phyloP scores from a whole-genome alignment of 2,797 vertebrate genomes.

The Ibycter americanus region DNA sequence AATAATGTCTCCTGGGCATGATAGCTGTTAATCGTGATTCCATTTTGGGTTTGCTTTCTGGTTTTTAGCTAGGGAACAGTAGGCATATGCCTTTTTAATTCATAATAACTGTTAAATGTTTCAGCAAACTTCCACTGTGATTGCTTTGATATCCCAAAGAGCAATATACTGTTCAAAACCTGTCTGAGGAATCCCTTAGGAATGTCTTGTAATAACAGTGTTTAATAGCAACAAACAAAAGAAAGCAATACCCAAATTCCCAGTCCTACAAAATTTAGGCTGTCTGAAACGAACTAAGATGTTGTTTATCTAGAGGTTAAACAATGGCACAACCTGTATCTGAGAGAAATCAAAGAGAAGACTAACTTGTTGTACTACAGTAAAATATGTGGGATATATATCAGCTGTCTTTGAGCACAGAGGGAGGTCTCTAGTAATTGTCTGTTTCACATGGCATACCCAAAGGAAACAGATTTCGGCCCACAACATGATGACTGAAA shows the following conservation, averaged over 20 bases:
- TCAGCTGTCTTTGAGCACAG: background rate
- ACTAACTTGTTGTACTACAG: background rate
- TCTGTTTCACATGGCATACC: background rate
- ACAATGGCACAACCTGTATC: background rate
- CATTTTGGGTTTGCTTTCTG: background rate
- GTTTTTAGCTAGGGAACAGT: background rate
- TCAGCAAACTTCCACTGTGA: background rate
- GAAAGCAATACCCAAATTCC: background rate
- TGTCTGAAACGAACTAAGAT: background rate
- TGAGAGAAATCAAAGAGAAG: background rate
- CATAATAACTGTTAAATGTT: background rate
- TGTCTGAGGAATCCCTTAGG: background rate
- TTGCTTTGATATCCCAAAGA: background rate
- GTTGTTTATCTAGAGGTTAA: background rate
- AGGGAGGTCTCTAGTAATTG: background rate
- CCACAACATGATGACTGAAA: background rate
- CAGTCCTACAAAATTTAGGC: background rate
- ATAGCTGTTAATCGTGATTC: background rate
- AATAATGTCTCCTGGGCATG: background rate
- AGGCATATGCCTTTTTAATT: background rate
- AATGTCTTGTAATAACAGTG: background rate
- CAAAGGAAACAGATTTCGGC: constrained; percentile 2
- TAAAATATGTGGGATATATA: background rate
- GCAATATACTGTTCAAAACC: background rate
- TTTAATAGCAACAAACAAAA: constrained; percentile 11